These are phyloP conservation scores for Sphaerophoria rueppellii DNA, from an alignment of 2,888 invertebrate species.

Conservation along the genomic window DNA sequence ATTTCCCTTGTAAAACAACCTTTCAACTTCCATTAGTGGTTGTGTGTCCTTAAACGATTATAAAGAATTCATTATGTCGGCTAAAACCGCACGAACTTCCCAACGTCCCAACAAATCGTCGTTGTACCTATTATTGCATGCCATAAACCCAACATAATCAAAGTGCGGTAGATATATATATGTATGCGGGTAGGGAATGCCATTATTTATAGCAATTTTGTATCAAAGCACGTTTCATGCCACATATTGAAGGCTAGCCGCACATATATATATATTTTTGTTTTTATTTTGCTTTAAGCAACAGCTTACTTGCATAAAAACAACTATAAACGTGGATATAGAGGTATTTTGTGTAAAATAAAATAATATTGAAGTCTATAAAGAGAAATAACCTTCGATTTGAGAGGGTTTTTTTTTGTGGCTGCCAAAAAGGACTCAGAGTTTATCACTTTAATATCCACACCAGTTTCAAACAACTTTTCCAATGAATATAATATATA, in stretches of 20 bases:
- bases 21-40: slow-evolving; percentile 42
- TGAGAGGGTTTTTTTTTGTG: slow-evolving; percentile 10
- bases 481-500: no score
- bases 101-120: not conserved
- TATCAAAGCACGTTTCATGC: slow-evolving; percentile 61
- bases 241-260: slow-evolving; percentile 62
- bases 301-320: not conserved
- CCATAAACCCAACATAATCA: not conserved
- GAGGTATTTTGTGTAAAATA: not conserved
- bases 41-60: slow-evolving; percentile 44
- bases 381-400: slow-evolving; percentile 29
- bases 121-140: slow-evolving; percentile 14
- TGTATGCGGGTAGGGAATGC: no score
- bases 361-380: not conserved
- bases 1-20: slow-evolving; percentile 7
- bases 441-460: slow-evolving; percentile 2
- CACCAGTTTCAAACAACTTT: not conserved
- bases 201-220: slow-evolving; percentile 37
- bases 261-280: slow-evolving; percentile 25
- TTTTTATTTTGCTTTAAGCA: no score
- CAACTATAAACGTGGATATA: not conserved
- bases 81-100: not conserved
- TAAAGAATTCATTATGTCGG: slow-evolving; percentile 56
- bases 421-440: not conserved
- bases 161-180: not conserved